phyloP scores from a whole-genome alignment of 2,888 invertebrate species.

The Choristoneura rosaceana region DNA sequence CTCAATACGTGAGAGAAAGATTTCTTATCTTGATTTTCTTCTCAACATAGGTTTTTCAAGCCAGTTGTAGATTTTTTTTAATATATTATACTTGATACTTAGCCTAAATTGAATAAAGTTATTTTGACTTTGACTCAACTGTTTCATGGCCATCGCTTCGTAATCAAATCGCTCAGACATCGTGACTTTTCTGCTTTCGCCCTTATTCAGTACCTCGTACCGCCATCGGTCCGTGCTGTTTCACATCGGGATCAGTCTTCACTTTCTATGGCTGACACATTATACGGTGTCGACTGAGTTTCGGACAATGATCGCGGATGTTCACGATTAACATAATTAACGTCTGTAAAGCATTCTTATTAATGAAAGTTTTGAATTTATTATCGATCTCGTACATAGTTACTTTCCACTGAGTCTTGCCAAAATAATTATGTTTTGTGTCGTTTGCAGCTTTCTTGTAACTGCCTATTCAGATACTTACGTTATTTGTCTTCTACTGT shows the following conservation, averaged over 20 bases:
- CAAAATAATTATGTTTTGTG: neutral
- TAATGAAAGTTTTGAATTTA: constrained; percentile 20
- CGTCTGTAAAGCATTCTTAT: constrained; percentile 18
- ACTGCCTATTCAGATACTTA: too few relatives aligned
- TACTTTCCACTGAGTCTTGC: neutral
- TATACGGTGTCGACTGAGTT: constrained; percentile 37
- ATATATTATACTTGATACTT: too few relatives aligned
- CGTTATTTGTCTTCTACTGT: too few relatives aligned
- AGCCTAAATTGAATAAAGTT: too few relatives aligned
- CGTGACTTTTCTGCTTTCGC: constrained; percentile 31
- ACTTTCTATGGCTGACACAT: constrained; percentile 76
- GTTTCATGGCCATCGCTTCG: neutral
- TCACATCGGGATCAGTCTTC: constrained; percentile 74
- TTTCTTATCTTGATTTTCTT: neutral
- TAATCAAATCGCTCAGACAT: constrained; percentile 15
- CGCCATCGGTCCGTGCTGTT: constrained; percentile 71
- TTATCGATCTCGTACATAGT: constrained; percentile 7
- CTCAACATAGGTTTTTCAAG: too few relatives aligned
- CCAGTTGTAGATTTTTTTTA: too few relatives aligned
- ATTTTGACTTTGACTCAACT: neutral
- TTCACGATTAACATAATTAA: constrained; percentile 24
- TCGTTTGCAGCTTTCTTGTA: neutral
- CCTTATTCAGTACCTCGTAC: constrained; percentile 29
- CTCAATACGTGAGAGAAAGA: too few relatives aligned
- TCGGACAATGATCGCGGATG: constrained; percentile 28